Percentiles rank a stretch among this genome's conserved stretches.
phyloP scores from a whole-genome alignment of 2,113 vertebrate genomes.

The Amphilophus citrinellus region DNA sequence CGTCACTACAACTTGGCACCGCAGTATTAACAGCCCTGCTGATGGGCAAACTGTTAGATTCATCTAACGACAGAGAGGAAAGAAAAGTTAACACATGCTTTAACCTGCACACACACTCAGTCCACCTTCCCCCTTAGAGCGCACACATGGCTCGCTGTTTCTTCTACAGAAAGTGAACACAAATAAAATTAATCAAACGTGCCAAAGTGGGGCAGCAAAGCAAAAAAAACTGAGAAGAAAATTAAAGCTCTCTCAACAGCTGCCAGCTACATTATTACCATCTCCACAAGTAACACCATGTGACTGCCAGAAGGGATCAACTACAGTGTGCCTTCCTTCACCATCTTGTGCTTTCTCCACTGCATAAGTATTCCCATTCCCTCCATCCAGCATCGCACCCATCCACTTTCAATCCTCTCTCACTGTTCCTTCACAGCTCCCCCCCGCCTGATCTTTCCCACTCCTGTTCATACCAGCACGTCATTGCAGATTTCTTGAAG shows the following conservation, averaged over 20 bases:
- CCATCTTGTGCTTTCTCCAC: background rate
- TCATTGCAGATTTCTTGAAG: slow-evolving; percentile 97
- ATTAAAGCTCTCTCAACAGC: slow-evolving; percentile 33
- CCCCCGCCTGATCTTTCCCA: background rate
- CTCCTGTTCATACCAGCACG: slow-evolving; percentile 88
- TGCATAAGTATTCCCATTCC: background rate
- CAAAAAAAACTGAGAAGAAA: slow-evolving; percentile 4
- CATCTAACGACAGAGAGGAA: background rate
- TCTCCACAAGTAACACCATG: slow-evolving; percentile 24
- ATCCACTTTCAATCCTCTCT: background rate
- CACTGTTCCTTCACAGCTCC: background rate
- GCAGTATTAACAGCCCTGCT: background rate
- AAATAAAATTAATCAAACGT: background rate
- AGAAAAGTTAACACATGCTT: background rate
- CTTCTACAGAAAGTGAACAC: background rate
- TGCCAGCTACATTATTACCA: background rate
- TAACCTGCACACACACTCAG: background rate
- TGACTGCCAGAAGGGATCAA: slow-evolving; percentile 32
- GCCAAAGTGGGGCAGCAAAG: background rate
- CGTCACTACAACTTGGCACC: background rate
- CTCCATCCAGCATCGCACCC: background rate
- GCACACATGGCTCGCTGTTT: background rate
- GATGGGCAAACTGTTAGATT: background rate
- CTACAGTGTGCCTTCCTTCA: background rate
- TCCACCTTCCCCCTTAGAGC: background rate